Percentiles rank a stretch among this genome's conserved stretches.
Evolutionary conservation across 2,888 invertebrate species (phyloP).

Genomic region (Xestia rhomboidea): DNA sequence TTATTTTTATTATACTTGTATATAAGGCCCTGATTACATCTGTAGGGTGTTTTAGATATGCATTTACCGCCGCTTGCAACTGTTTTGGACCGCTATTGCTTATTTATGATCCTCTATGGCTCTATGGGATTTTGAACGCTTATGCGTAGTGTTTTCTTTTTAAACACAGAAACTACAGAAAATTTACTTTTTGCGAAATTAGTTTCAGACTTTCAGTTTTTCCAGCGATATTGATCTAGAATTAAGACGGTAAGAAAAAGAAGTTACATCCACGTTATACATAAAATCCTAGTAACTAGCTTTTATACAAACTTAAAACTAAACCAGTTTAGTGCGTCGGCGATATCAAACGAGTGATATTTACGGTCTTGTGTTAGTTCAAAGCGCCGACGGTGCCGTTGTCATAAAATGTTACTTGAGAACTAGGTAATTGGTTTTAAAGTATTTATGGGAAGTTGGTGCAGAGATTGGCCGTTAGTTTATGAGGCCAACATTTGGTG

Average conservation of each 20-base stretch:
- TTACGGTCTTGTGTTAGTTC: constrained; percentile 53
- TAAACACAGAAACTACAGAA: not conserved
- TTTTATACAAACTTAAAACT: not conserved
- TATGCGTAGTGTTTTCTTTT: not conserved
- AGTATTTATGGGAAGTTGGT: constrained; percentile 35
- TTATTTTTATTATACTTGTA: constrained; percentile 20
- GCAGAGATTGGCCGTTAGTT: not conserved
- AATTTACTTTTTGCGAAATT: not conserved
- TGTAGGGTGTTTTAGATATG: not conserved
- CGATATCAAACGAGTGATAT: constrained; percentile 58
- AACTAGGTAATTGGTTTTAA: constrained; percentile 36
- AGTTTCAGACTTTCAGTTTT: not conserved
- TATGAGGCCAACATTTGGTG: not conserved
- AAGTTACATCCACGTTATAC: not conserved
- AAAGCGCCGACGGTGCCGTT: constrained; percentile 46
- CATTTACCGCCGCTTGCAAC: not conserved
- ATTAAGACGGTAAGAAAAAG: not conserved
- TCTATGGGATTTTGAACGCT: not conserved
- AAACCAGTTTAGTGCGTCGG: constrained; percentile 36
- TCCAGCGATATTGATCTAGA: not conserved
- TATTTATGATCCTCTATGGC: not conserved
- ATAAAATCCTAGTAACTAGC: not conserved
- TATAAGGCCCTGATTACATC: not conserved
- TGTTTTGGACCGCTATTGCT: not conserved
- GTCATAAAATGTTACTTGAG: constrained; percentile 50